Evolutionary conservation across 2,113 vertebrate species (phyloP).

Genomic region (Candoia aspera): DNA sequence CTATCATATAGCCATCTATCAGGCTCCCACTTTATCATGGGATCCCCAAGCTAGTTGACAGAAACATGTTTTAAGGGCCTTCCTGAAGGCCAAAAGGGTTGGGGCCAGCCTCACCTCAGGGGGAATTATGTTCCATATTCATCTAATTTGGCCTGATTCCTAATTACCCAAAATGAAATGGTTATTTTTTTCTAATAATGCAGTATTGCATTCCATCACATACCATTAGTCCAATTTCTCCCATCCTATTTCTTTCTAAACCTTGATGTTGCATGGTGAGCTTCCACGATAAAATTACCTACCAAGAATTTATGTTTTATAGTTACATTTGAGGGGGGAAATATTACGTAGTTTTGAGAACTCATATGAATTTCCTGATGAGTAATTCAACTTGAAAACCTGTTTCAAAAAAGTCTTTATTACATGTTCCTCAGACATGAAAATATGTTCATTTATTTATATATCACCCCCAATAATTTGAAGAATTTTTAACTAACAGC

Average conservation of each 20-base stretch:
- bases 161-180: background rate
- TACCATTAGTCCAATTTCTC: background rate
- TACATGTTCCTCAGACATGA: background rate
- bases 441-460: background rate
- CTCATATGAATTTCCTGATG: background rate
- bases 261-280: background rate
- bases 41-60: background rate
- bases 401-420: background rate
- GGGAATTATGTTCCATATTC: background rate
- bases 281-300: background rate
- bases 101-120: background rate
- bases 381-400: background rate
- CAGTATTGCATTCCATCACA: background rate
- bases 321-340: background rate
- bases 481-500: too few species aligned
- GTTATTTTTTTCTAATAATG: background rate
- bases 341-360: background rate
- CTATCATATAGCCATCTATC: background rate
- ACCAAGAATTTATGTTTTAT: background rate
- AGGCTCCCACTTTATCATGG: background rate
- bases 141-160: background rate
- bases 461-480: background rate
- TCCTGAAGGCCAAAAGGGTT: background rate
- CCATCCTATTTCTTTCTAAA: background rate
- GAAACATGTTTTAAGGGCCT: background rate